These are phyloP conservation scores for Hippocampus abdominalis DNA, from an alignment of 2,113 vertebrate species.

Conservation along the genomic window DNA sequence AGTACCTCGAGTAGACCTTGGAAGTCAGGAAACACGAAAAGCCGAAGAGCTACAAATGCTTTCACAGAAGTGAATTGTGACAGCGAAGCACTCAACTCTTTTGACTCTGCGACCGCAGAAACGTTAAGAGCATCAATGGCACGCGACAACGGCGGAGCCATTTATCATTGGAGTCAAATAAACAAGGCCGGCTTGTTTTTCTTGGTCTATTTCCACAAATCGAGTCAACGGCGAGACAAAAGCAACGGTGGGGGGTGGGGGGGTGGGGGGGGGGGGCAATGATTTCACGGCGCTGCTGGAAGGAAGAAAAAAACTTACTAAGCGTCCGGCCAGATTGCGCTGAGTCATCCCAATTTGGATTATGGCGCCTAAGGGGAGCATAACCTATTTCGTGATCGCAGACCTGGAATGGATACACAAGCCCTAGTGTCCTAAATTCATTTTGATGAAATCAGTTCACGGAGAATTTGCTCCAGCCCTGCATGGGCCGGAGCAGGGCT, in stretches of 20 bases:
- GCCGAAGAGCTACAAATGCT: background rate
- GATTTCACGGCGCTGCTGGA: background rate
- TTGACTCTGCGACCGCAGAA: background rate
- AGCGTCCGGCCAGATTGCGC: background rate
- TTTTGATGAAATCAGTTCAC: background rate
- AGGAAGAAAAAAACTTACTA: background rate
- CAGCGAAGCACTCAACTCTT: background rate
- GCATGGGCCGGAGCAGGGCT: too few species aligned
- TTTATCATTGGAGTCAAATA: background rate
- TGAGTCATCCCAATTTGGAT: background rate
- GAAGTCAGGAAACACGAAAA: background rate
- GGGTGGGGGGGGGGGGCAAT: background rate
- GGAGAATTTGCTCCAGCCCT: background rate
- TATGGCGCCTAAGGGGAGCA: background rate
- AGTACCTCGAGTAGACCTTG: conserved; percentile 13
- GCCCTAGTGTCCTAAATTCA: background rate
- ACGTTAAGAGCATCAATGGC: background rate
- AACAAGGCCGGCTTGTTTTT: background rate
- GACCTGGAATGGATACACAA: background rate
- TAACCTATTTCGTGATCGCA: background rate
- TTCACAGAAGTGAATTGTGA: conserved; percentile 5
- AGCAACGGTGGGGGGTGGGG: background rate
- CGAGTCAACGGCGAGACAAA: background rate
- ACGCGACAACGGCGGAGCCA: background rate
- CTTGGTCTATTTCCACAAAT: background rate